These are phyloP conservation scores for Phallusia fumigata DNA, from an alignment of 23 tunicate species.

Conservation along the genomic window DNA sequence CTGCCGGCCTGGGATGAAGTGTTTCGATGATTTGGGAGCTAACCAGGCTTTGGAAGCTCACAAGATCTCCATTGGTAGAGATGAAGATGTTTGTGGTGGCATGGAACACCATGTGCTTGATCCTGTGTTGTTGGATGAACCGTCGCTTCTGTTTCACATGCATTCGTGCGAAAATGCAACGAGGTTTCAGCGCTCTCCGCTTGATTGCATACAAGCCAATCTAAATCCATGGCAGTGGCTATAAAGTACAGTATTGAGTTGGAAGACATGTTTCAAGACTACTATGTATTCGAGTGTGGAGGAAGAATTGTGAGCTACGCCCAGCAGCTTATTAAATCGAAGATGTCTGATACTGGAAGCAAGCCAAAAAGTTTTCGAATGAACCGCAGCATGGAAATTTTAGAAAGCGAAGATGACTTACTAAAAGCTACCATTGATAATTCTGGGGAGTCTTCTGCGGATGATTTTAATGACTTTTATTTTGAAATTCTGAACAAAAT, in stretches of 20 bases:
- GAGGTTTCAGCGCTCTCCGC: not conserved
- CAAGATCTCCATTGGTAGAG: not conserved
- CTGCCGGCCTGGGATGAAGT: not conserved
- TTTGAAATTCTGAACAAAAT: too few relatives aligned
- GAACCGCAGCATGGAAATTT: not conserved
- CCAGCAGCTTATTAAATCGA: not conserved
- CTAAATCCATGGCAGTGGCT: constrained; percentile 2
- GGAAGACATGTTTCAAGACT: not conserved
- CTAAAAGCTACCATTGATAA: too few relatives aligned
- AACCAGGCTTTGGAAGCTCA: not conserved
- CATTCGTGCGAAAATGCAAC: not conserved
- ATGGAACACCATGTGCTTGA: not conserved
- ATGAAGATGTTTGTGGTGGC: not conserved
- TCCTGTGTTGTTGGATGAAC: constrained; percentile 2
- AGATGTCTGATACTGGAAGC: not conserved
- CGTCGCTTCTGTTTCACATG: not conserved
- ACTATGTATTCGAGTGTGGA: not conserved
- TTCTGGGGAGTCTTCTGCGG: too few relatives aligned
- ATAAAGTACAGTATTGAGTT: not conserved
- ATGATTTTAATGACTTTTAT: too few relatives aligned
- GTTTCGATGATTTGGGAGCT: not conserved
- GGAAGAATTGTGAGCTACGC: not conserved
- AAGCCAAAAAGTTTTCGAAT: not conserved
- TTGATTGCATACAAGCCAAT: not conserved
- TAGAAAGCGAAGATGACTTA: not conserved